These are phyloP conservation scores for Eleginops maclovinus DNA, from an alignment of 2,113 vertebrate genomes.

Conservation along the genomic window DNA sequence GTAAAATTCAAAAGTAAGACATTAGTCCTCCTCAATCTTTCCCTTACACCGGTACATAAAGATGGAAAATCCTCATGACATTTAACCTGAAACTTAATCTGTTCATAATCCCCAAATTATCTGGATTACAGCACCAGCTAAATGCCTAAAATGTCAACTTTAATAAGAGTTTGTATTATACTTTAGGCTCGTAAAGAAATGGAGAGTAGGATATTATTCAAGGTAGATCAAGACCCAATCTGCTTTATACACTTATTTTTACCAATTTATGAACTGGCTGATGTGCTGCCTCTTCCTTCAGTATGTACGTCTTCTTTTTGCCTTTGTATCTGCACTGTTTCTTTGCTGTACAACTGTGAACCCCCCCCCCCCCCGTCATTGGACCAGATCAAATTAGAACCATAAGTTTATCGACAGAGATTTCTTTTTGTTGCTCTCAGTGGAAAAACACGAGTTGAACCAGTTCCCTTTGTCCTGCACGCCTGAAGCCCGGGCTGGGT, in stretches of 20 bases:
- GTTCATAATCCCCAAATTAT: neutral
- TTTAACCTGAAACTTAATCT: neutral
- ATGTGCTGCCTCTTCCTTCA: no score
- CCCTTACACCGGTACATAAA: neutral
- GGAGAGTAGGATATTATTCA: neutral
- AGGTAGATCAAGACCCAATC: neutral
- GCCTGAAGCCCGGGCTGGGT: neutral
- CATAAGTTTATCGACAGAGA: neutral
- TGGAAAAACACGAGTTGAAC: constrained; percentile 17
- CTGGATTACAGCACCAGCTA: neutral
- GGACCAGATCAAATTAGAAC: no score
- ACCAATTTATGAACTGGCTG: no score
- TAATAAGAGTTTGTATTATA: neutral
- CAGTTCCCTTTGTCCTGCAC: neutral
- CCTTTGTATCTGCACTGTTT: no score
- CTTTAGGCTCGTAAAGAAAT: neutral
- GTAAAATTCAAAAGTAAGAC: neutral
- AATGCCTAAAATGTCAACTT: neutral
- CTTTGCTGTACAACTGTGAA: no score
- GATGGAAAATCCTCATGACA: neutral
- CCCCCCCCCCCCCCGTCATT: no score
- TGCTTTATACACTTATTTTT: no score
- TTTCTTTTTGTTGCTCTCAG: neutral
- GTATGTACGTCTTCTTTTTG: no score
- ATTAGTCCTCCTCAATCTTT: neutral